Base-by-base conservation (phyloP, 92 coral and sea anemone species). In the Paragorgia papillata region DNA sequence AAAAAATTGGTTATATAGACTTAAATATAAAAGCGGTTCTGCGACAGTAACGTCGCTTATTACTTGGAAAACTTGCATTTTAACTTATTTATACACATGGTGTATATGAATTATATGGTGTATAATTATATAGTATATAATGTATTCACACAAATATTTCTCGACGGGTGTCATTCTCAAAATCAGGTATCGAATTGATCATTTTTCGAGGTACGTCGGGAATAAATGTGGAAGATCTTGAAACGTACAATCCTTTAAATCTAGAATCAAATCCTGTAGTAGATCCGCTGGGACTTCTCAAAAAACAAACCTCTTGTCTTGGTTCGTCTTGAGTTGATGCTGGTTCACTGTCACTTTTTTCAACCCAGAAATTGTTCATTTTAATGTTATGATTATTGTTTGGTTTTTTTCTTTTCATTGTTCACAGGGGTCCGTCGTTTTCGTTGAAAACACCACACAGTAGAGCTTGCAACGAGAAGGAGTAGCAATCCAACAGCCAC, bases 101-200 rank as follows among this genome's bases (percentile, higher is more conserved):
- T n/a, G n/a, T n/a, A n/a, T n/a, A n/a, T n/a, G n/a, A n/a, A n/a
- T n/a, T n/a, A n/a, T n/a, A n/a, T n/a, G n/a, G n/a, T n/a, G n/a
- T n/a, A n/a, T n/a, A n/a, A n/a, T n/a, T n/a, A n/a, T n/a, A n/a
- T n/a, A n/a, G n/a, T n/a, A n/a, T n/a, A n/a, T n/a, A n/a, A n/a
- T n/a, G n/a, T n/a, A 37, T 43, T 48, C 22, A 67, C 44, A 67
- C 74, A 29, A 67, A 67, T 20, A 67, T 67, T 27, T 67, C 74
- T 9, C 27, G 44, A 26, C 57, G 58, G 27, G 19, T 0, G 27
- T 67, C 74, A 48, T 43, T 25, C 2, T 43, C n/a, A 22, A 46
- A 44, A 67, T 55, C 51, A 39, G 19, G 21, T 27, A 20, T 67
- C 14, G 74, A 24, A 9, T 43, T 43, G 14, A 57, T 21, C 25